A percentile compares a stretch with the other conserved stretches of the same genome.
These are phyloP conservation scores for Manduca sexta DNA, from an alignment of 1,140 invertebrate species.

Conservation along the genomic window DNA sequence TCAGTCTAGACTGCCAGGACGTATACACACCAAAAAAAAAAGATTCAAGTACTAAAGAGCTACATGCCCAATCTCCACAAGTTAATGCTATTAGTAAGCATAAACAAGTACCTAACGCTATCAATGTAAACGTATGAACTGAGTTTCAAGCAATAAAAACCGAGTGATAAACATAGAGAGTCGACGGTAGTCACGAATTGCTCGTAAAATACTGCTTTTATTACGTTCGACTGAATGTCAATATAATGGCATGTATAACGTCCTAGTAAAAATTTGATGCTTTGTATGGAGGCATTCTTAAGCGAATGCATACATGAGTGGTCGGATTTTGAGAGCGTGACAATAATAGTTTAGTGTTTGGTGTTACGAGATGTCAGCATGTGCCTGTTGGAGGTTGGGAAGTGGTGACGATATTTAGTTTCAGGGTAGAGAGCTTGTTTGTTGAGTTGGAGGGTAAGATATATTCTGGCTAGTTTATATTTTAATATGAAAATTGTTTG, in stretches of 20 bases:
- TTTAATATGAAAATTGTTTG: no score
- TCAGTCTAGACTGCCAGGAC: no score
- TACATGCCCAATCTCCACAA: no score
- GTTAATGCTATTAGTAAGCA: background rate
- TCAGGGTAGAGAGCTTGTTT: no score
- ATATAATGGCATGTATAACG: slow-evolving; percentile 44
- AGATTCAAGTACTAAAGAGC: no score
- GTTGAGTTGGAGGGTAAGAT: no score
- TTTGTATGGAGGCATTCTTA: background rate
- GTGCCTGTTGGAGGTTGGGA: no score
- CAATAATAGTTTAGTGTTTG: no score
- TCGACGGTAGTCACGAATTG: slow-evolving; percentile 22
- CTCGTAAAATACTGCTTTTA: slow-evolving; percentile 54
- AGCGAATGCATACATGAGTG: background rate
- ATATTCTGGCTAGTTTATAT: no score
- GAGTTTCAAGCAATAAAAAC: slow-evolving; percentile 35
- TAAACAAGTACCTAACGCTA: background rate
- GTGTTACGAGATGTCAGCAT: no score
- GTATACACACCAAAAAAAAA: no score
- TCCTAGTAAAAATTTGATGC: slow-evolving; percentile 41
- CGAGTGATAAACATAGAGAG: slow-evolving; percentile 33
- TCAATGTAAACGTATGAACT: slow-evolving; percentile 1
- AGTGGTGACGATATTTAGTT: no score
- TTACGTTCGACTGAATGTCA: slow-evolving; percentile 42
- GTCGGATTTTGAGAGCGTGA: background rate